Evolutionary conservation across 2,113 vertebrate genomes (phyloP).

Genomic region (Pyrgilauda ruficollis): DNA sequence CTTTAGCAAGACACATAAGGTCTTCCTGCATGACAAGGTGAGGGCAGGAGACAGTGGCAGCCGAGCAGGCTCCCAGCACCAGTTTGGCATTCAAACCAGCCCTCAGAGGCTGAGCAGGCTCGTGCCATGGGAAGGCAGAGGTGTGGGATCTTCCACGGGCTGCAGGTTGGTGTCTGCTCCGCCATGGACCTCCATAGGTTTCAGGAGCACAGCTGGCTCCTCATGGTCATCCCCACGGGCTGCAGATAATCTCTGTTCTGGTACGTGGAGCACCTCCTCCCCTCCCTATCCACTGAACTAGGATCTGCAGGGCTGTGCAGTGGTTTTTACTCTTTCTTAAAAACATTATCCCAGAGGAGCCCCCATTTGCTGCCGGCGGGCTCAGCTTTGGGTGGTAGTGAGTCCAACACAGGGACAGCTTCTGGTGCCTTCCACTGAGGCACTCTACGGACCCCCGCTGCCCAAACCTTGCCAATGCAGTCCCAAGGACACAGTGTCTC

Average conservation of each 20-base stretch:
- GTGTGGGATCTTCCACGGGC: neutral
- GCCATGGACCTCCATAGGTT: neutral
- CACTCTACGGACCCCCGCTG: neutral
- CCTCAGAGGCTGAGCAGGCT: neutral
- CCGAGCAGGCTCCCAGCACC: neutral
- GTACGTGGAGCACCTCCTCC: neutral
- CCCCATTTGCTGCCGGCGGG: neutral
- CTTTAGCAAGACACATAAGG: neutral
- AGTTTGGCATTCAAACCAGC: neutral
- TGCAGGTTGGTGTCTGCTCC: neutral
- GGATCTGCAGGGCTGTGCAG: neutral
- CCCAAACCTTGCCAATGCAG: neutral
- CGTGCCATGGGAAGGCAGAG: neutral
- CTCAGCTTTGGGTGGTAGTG: neutral
- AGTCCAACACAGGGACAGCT: neutral
- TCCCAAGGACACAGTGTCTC: rapidly evolving
- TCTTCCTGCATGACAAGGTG: rapidly evolving
- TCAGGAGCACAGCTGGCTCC: neutral
- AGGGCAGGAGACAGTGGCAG: neutral
- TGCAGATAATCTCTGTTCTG: neutral
- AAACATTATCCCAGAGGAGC: neutral
- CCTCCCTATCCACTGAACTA: neutral
- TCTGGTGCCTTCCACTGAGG: neutral
- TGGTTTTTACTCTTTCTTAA: neutral
- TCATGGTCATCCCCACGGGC: rapidly evolving